Conservation (phyloP, 2,797 vertebrate species). For the Thamnophis elegans region DNA sequence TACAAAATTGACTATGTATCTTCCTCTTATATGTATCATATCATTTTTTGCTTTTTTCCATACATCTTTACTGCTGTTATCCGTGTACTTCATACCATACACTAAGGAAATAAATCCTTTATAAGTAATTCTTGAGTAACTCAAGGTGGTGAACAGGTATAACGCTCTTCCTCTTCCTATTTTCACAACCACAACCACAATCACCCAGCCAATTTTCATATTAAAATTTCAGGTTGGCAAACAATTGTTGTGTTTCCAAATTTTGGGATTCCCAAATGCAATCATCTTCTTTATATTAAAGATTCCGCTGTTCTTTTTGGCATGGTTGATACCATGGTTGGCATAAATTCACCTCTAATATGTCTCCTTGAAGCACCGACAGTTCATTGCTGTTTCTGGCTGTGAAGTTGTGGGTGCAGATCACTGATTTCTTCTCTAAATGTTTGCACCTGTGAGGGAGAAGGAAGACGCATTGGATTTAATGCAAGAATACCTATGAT, state of each 20-base stretch:
- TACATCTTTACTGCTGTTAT: neutral
- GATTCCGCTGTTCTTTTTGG: neutral
- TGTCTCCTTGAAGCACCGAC: conserved; percentile 81
- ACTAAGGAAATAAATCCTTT: neutral
- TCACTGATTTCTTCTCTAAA: conserved; percentile 57
- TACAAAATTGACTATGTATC: neutral
- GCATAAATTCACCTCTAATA: conserved; percentile 74
- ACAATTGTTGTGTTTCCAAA: neutral
- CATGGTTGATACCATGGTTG: too few species aligned
- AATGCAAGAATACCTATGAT: neutral
- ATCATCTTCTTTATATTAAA: neutral
- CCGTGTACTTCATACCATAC: neutral
- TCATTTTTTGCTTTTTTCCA: neutral
- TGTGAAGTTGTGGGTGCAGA: conserved; percentile 86
- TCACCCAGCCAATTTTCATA: neutral
- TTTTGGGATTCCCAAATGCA: neutral
- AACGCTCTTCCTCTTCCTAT: neutral
- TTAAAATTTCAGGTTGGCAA: neutral
- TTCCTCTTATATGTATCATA: neutral
- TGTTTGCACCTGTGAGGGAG: conserved; percentile 31
- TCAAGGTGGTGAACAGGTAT: neutral
- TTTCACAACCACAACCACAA: neutral
- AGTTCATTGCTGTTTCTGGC: conserved; percentile 88
- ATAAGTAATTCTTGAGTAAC: neutral
- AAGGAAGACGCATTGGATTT: neutral